Percentiles rank a stretch among this genome's conserved stretches.
Conservation (phyloP, 37 sponge, comb jelly and placozoan genomes). For the Corticium candelabrum region DNA sequence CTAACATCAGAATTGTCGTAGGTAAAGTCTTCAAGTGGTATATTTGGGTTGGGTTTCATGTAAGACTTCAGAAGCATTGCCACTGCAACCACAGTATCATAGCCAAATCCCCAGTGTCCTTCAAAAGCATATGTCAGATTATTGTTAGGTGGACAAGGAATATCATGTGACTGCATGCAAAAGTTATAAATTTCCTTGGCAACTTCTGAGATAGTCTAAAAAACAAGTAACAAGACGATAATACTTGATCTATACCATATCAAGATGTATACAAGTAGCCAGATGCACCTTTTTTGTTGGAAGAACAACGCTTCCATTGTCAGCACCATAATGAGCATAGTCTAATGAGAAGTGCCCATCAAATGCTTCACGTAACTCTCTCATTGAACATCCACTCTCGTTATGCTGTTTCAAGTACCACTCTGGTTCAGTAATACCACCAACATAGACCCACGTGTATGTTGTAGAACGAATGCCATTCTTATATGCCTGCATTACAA, state of each 20-base stretch:
- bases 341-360: background rate
- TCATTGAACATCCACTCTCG: background rate
- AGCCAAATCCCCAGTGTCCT: background rate
- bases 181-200: no score
- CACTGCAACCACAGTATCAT: background rate
- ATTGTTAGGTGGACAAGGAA: no score
- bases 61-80: background rate
- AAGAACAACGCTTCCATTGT: background rate
- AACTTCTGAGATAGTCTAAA: no score
- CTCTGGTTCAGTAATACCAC: background rate
- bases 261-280: no score
- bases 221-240: no score
- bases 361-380: background rate
- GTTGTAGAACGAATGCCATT: background rate
- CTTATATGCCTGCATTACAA: background rate
- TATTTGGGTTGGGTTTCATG: no score
- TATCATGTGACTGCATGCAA: no score
- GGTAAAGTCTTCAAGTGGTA: no score
- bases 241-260: no score
- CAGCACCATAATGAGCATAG: background rate
- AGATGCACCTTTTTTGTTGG: background rate
- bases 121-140: background rate
- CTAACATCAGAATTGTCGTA: no score
- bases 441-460: background rate
- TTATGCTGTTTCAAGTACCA: background rate